Percentiles rank a stretch among this genome's conserved stretches.
Conservation (phyloP, 2,797 vertebrate genomes). For the Coilia nasus region DNA sequence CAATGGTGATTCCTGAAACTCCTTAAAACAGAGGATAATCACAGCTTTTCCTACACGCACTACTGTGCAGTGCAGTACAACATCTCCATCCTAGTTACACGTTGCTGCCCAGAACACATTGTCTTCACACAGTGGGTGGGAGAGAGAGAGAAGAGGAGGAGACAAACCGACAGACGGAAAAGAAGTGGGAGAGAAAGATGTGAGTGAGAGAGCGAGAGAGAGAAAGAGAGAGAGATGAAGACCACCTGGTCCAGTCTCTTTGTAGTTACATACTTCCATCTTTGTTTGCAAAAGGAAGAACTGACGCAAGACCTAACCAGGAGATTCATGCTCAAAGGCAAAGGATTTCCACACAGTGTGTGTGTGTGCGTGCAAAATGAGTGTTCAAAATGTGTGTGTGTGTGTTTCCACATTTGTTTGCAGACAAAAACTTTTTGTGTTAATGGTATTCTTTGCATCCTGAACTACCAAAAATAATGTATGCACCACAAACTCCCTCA, state of each 20-base stretch:
- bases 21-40: background rate
- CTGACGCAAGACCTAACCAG: background rate
- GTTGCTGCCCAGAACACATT: background rate
- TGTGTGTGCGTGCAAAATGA: too few relatives aligned
- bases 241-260: background rate
- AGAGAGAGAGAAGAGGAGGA: slow-evolving; percentile 11
- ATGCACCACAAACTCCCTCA: background rate
- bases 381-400: background rate
- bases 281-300: background rate
- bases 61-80: background rate
- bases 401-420: background rate
- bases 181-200: background rate
- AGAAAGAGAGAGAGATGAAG: background rate
- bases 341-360: background rate
- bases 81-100: background rate
- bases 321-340: background rate
- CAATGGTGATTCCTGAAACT: background rate
- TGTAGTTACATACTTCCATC: background rate
- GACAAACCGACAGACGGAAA: background rate
- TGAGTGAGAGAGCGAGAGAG: background rate
- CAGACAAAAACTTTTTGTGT: background rate
- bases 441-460: background rate
- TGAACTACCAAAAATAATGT: background rate
- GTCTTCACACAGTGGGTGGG: background rate
- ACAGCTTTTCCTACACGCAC: background rate